Conservation (phyloP, 92 coral and sea anemone species). For the Epizoanthus scotinus region DNA sequence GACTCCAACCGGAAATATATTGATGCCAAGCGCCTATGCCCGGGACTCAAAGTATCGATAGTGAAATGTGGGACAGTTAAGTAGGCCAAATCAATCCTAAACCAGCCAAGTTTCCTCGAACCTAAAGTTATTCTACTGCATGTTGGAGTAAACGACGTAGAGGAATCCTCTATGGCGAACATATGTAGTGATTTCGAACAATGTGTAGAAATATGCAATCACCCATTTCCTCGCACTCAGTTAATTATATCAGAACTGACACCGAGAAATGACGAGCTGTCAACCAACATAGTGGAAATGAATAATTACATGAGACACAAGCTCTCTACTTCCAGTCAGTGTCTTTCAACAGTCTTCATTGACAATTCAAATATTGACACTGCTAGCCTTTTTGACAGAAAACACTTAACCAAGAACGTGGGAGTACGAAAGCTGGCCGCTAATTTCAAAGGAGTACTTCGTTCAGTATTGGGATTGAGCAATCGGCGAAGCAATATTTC, state of each 20-base stretch:
- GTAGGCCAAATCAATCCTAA: not conserved
- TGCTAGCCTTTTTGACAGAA: not conserved
- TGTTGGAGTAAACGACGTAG: not conserved
- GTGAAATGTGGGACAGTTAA: not conserved
- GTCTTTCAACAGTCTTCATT: not conserved
- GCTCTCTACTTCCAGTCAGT: not conserved
- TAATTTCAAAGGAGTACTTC: no score
- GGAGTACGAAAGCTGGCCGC: no score
- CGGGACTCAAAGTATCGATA: not conserved
- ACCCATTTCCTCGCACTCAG: not conserved
- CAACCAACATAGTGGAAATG: not conserved
- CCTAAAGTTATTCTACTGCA: not conserved
- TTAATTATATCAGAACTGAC: not conserved
- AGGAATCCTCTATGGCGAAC: not conserved
- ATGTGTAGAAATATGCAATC: slow-evolving; percentile 2
- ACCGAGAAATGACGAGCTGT: not conserved
- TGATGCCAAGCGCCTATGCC: not conserved
- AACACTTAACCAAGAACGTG: no score
- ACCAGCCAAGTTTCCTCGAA: slow-evolving; percentile 5
- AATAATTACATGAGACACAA: not conserved
- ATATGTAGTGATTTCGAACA: not conserved
- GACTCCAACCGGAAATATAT: not conserved
- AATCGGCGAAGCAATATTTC: no score
- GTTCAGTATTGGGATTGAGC: no score
- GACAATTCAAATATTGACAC: not conserved